Evolutionary conservation across 2,113 vertebrate genomes (phyloP).

Genomic region (Pangasianodon gigas): DNA sequence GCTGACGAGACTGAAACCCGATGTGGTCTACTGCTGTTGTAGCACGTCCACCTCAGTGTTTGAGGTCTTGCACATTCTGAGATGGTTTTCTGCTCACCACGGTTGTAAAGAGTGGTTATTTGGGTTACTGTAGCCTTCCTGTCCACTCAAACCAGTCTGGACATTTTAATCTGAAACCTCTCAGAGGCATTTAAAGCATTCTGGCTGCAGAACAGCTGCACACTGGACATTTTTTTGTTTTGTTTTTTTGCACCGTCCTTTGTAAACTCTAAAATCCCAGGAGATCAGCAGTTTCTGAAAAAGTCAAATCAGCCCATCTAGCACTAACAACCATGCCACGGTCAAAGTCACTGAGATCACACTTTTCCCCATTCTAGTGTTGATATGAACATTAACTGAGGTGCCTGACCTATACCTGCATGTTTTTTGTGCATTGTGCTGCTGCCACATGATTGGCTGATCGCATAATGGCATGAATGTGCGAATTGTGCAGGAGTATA

Average conservation of each 20-base stretch:
- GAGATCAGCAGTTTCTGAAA: neutral
- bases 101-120: neutral
- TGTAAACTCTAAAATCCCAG: no score
- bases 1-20: neutral
- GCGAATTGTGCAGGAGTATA: neutral
- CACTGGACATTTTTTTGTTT: neutral
- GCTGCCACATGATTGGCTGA: neutral
- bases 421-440: neutral
- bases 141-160: neutral
- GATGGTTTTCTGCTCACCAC: neutral
- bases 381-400: neutral
- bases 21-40: no score
- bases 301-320: neutral
- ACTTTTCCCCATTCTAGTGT: neutral
- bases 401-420: neutral
- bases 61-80: neutral
- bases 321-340: neutral
- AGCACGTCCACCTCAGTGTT: neutral
- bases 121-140: neutral
- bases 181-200: neutral
- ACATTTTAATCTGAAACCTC: neutral
- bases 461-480: neutral
- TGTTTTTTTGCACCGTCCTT: no score
- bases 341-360: neutral
- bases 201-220: neutral